Conservation (phyloP, 2,888 invertebrate genomes). For the Oeneis ivallda region DNA sequence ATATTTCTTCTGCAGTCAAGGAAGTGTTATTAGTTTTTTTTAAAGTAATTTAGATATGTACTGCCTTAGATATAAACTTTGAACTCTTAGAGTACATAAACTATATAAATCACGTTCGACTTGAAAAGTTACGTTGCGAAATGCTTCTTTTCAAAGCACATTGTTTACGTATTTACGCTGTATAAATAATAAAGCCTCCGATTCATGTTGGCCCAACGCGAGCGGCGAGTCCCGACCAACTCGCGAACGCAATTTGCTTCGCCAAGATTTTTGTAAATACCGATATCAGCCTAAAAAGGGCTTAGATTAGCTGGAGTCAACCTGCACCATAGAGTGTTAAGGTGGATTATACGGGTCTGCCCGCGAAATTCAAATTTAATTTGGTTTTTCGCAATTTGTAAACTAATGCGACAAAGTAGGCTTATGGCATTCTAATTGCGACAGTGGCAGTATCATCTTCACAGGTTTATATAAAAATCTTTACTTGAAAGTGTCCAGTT, state of each 20-base stretch:
- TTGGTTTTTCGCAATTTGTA: too few species aligned
- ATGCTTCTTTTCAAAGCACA: constrained; percentile 2
- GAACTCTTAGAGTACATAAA: not conserved
- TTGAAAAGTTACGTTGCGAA: not conserved
- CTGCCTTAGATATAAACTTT: not conserved
- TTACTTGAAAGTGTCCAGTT: too few species aligned
- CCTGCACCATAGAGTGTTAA: too few species aligned
- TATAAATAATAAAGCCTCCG: not conserved
- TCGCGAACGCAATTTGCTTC: not conserved
- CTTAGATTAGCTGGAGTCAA: too few species aligned
- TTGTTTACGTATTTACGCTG: not conserved
- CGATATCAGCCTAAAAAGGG: too few species aligned
- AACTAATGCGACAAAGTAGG: too few species aligned
- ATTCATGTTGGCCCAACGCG: not conserved
- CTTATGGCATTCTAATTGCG: too few species aligned
- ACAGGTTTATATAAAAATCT: too few species aligned
- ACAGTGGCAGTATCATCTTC: too few species aligned
- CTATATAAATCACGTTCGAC: not conserved
- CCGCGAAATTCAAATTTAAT: too few species aligned
- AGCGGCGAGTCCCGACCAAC: not conserved
- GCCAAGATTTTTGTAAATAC: not conserved
- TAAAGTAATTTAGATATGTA: not conserved
- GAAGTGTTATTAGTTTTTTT: not conserved
- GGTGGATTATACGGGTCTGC: too few species aligned
- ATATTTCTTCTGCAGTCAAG: not conserved